Percentiles rank a stretch among this genome's conserved stretches.
Evolutionary conservation across 2,797 vertebrate species (phyloP).

Genomic region (Spheniscus humboldti): DNA sequence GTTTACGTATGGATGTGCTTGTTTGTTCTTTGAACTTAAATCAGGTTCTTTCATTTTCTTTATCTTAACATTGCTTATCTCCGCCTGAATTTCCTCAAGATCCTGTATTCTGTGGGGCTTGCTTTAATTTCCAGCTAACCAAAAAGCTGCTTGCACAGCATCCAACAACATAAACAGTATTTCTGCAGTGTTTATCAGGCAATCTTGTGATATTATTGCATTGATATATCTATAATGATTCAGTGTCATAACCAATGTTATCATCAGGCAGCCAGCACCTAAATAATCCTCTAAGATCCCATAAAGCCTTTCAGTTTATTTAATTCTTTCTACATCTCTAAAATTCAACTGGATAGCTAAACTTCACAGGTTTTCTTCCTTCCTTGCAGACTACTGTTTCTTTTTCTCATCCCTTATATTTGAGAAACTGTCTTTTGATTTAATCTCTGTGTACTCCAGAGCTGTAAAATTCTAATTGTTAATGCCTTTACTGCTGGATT

Average conservation of each 20-base stretch:
- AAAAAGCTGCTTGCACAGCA: slow-evolving; percentile 40
- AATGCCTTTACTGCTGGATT: not conserved
- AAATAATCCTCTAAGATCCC: slow-evolving; percentile 47
- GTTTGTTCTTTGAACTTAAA: slow-evolving; percentile 25
- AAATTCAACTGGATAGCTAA: not conserved
- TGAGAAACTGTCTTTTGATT: not conserved
- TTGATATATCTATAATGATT: slow-evolving; percentile 29
- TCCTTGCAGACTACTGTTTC: not conserved
- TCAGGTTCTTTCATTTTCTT: slow-evolving; percentile 19
- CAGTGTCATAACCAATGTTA: slow-evolving; percentile 44
- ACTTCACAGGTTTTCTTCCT: not conserved
- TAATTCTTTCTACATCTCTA: slow-evolving; percentile 5
- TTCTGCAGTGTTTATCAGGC: slow-evolving; percentile 25
- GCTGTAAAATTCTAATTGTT: slow-evolving; percentile 14
- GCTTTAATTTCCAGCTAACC: slow-evolving; percentile 34
- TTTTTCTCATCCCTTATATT: not conserved
- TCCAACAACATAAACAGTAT: not conserved
- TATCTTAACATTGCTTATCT: not conserved
- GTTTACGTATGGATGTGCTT: not conserved
- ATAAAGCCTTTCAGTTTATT: slow-evolving; percentile 32
- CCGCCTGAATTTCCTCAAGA: not conserved
- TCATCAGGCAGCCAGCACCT: slow-evolving; percentile 7
- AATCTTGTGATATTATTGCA: slow-evolving; percentile 48
- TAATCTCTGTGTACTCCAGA: not conserved
- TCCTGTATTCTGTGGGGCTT: not conserved